Evolutionary conservation across 2,888 invertebrate species (phyloP), one percentile per base, ranked within the genome.

Genomic region (Latrodectus hesperus): DNA sequence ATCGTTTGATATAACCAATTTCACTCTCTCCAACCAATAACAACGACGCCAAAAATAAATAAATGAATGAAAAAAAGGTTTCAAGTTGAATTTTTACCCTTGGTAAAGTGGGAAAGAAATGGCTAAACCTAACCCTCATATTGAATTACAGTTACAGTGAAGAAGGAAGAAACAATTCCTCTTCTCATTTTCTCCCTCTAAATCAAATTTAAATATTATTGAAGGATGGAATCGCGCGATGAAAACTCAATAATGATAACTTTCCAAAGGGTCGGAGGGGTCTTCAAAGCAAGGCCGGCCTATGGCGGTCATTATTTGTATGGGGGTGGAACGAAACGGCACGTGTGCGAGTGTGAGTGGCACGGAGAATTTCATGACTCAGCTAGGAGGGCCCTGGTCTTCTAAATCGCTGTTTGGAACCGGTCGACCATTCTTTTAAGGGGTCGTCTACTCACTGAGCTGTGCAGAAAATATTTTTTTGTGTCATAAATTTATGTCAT

Each of bases 191-290:
- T 60, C 12, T n/a, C 60, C 53, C 22, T 17, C 38, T 53, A 82
- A 82, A 82, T 82, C 82, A 74, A 82, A 82, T 82, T 82, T 82
- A 68, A 82, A 82, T 75, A 55, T 82, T 82, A 82, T 82, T 82
- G 82, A 68, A 75, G 60, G 68, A 82, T 55, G 68, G 55, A 60
- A 52, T 74, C 70, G 70, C 70, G 70, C 68, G 82, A 82, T 82
- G 60, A 70, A 74, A 82, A 75, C 53, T 68, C 53, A 75, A 75
- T 82, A 82, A 82, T 53, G 81, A 55, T 74, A 74, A 70, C 75
- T 75, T 74, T n/a, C n/a, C 51, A 52, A 65, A 26, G 53, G n/a
- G 16, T 52, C 17, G 70, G 76, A 17, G 71, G 64, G 22, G 73
- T 60, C 12, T 16, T 12, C 60, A 12, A n/a, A n/a, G 60, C n/a